These are phyloP conservation scores for Cavia porcellus DNA, from an alignment of 2,113 vertebrate species.

Conservation along the genomic window DNA sequence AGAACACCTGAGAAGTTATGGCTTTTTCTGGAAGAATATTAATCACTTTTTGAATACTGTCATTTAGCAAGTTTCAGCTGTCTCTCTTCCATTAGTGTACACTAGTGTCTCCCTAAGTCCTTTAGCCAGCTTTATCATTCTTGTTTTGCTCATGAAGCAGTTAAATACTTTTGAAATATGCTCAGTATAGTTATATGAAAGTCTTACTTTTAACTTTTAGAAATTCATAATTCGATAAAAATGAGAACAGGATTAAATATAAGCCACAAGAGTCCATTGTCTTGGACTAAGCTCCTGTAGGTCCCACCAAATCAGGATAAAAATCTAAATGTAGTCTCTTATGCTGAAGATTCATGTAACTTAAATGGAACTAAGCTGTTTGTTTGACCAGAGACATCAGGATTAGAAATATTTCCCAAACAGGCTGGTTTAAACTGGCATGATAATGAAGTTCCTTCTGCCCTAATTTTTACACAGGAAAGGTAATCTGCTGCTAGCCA, in stretches of 20 bases:
- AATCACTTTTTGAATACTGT: not conserved
- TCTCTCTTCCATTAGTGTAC: not conserved
- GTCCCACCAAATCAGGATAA: not conserved
- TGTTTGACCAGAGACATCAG: not conserved
- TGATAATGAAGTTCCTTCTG: no score
- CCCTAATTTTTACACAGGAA: not conserved
- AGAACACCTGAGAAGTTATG: not conserved
- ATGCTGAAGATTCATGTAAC: not conserved
- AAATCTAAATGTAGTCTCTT: not conserved
- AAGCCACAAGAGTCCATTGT: not conserved
- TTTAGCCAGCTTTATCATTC: not conserved
- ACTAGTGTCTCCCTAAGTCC: not conserved
- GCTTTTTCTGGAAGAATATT: not conserved
- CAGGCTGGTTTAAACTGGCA: not conserved
- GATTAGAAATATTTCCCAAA: not conserved
- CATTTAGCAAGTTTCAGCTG: not conserved
- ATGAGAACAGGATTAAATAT: not conserved
- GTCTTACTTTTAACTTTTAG: conserved; percentile 9
- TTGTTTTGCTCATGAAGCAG: not conserved
- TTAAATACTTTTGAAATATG: conserved; percentile 11
- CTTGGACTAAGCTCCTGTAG: not conserved
- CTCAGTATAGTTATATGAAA: not conserved
- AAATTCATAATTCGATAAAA: conserved; percentile 20
- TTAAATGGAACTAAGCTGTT: not conserved
- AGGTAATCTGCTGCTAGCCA: not conserved